Evolutionary conservation across 2,888 invertebrate species (phyloP).

Genomic region (Phlogophora meticulosa): DNA sequence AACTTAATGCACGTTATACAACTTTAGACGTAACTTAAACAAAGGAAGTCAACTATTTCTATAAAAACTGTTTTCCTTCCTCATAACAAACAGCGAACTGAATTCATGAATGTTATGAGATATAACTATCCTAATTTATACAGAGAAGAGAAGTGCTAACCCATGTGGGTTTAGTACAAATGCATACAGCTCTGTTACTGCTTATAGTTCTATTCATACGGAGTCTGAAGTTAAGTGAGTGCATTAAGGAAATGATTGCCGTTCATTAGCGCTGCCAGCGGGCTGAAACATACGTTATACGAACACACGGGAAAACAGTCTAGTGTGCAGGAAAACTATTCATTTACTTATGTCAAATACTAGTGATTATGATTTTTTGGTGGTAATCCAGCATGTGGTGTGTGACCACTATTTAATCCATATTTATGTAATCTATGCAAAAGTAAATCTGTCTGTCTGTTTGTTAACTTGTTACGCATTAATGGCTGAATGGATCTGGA

Average conservation of each 20-base stretch:
- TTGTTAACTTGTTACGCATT: too few relatives aligned
- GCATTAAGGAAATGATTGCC: constrained; percentile 59
- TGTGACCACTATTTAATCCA: neutral
- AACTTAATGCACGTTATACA: constrained; percentile 25
- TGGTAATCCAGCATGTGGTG: neutral
- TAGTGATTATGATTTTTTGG: too few relatives aligned
- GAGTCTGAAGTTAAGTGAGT: constrained; percentile 58
- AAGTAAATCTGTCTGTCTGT: too few relatives aligned
- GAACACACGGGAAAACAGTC: constrained; percentile 19
- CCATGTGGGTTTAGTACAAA: constrained; percentile 40
- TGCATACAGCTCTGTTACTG: constrained; percentile 43
- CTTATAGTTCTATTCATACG: constrained; percentile 52
- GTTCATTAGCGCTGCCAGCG: constrained; percentile 40
- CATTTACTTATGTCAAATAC: neutral
- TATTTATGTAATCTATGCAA: too few relatives aligned
- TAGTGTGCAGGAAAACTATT: neutral
- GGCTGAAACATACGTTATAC: constrained; percentile 40
- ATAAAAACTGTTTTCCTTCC: constrained; percentile 8
- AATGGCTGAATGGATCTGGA: too few relatives aligned
- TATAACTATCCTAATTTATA: constrained; percentile 44
- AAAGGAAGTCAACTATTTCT: constrained; percentile 6
- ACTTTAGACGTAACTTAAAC: constrained; percentile 8
- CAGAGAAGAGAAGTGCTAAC: constrained; percentile 26
- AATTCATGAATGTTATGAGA: constrained; percentile 39
- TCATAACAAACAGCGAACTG: constrained; percentile 3